Base-by-base conservation (phyloP, 2,888 invertebrate species). In the Odontomyia ornata region DNA sequence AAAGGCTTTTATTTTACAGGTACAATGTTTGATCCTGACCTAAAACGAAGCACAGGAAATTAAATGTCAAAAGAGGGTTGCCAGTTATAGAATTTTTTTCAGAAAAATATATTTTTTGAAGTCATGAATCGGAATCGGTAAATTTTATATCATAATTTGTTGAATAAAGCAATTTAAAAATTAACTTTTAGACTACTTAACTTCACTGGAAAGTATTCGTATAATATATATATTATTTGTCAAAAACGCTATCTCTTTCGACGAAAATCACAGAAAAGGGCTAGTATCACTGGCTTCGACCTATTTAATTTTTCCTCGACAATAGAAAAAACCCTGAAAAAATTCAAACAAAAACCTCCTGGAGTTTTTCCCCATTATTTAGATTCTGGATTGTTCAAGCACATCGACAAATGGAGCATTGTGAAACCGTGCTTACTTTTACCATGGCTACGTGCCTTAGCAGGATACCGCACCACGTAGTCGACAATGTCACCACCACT, bases 11-110 rank as follows among this genome's bases (percentile, higher is more conserved):
- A 18, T 52, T 15, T 52, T 27, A 13, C 28, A 13, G 62, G 13
- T 13, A 62, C 28, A 62, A 62, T 23, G 28, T 18, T 9, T 62
- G 62, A 62, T 62, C 62, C 62, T 62, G 62, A 62, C 62, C 62
- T 62, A 28, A 62, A 27, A 52, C 13, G 3, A 3, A 52, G 15
- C n/a, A 52, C 3, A 13, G 52, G 7, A 52, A 52, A 52, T 52
- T 52, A 15, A n/a, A 4, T 52, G n/a, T n/a, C 13, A 9, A 4
- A 52, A 43, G 7, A 52, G 52, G 18, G 52, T 52, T 52, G 52
- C 15, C 52, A 52, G 18, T 15, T 52, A 18, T 15, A 9, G 52
- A 52, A n/a, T 15, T 52, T 15, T 52, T 15, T 9, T 52, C 15
- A 52, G 18, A 15, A 52, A 9, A 52, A 52, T 13, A 15, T 15